Conservation (phyloP, 2,113 vertebrate genomes). For the Sorex fumeus region DNA sequence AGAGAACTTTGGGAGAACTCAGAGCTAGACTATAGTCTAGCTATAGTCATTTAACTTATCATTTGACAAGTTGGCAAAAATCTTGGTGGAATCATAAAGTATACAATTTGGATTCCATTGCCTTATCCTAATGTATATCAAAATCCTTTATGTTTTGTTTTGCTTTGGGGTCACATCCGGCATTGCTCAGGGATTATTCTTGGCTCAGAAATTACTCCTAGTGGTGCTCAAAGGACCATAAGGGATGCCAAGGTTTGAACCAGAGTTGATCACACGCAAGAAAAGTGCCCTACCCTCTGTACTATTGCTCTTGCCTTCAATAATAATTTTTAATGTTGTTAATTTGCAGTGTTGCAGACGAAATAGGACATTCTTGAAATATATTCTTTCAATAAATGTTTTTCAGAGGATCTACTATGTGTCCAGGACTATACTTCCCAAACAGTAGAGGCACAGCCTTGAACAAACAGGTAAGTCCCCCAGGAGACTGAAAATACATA, state of each 20-base stretch:
- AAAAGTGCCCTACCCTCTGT: too few relatives aligned
- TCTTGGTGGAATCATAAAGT: neutral
- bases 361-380: neutral
- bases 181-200: too few relatives aligned
- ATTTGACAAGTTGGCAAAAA: constrained; percentile 17
- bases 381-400: neutral
- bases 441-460: neutral
- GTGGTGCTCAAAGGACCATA: too few relatives aligned
- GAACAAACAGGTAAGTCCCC: neutral
- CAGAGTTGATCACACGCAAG: too few relatives aligned
- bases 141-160: too few relatives aligned
- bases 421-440: neutral
- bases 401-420: neutral
- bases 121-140: neutral
- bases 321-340: too few relatives aligned
- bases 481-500: neutral
- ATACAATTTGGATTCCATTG: neutral
- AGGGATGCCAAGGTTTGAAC: too few relatives aligned
- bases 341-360: neutral
- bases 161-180: too few relatives aligned
- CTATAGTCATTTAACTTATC: neutral
- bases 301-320: too few relatives aligned
- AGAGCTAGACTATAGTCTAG: neutral
- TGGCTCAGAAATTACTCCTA: too few relatives aligned
- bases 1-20: constrained; percentile 47